Conservation (phyloP, 2,797 vertebrate genomes). For the Octomys mimax region DNA sequence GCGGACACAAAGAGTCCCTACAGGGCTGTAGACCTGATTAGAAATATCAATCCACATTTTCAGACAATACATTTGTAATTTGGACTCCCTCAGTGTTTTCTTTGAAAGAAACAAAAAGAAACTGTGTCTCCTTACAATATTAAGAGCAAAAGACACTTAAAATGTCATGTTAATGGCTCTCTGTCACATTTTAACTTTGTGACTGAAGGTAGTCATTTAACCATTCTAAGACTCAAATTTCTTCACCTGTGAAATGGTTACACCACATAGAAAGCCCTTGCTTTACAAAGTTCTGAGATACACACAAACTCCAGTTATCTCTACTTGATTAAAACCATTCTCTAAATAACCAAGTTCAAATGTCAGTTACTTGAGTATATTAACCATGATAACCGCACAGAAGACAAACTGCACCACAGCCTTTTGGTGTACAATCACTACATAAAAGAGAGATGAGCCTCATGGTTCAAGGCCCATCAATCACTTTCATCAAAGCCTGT, state of each 20-base stretch:
- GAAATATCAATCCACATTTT: background rate
- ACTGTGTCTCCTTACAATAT: background rate
- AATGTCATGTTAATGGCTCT: background rate
- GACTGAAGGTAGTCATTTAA: background rate
- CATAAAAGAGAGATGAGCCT: background rate
- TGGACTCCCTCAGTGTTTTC: background rate
- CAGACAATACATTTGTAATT: background rate
- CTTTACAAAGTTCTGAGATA: background rate
- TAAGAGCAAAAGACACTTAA: background rate
- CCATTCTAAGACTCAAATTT: background rate
- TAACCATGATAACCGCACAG: background rate
- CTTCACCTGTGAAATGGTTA: background rate
- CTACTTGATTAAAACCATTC: background rate
- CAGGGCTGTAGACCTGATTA: background rate
- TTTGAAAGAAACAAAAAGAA: conserved; percentile 17
- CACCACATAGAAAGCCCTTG: background rate
- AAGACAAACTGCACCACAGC: background rate
- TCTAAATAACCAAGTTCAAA: background rate
- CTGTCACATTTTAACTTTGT: background rate
- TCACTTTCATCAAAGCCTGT: background rate
- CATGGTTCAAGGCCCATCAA: background rate
- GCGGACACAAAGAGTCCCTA: background rate
- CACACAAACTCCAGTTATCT: background rate
- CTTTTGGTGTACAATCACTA: background rate
- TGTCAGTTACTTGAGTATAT: background rate